Percentiles rank a stretch among this genome's conserved stretches.
Evolutionary conservation across 1,140 invertebrate genomes (phyloP).

Genomic region (Diploscapter pachys): DNA sequence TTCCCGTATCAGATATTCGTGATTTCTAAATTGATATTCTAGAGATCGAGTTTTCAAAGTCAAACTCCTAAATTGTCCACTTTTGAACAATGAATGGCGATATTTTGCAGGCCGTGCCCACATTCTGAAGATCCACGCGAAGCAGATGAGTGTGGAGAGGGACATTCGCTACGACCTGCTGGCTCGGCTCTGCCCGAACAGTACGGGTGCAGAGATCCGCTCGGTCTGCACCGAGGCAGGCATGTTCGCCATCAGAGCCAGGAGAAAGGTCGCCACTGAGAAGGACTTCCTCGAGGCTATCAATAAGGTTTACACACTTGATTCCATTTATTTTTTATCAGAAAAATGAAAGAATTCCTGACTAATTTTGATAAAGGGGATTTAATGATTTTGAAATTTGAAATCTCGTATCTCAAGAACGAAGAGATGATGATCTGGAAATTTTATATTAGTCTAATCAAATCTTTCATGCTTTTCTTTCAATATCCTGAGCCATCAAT

Average conservation of each 20-base stretch:
- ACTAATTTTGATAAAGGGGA: too few species aligned
- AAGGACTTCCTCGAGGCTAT: slow-evolving; percentile 99
- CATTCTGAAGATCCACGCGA: slow-evolving; percentile 97
- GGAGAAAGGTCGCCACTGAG: slow-evolving; percentile 97
- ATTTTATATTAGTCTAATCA: too few species aligned
- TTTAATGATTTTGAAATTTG: too few species aligned
- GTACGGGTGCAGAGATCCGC: slow-evolving; percentile 91
- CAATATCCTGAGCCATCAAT: too few species aligned
- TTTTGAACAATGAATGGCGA: not conserved
- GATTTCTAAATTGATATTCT: too few species aligned
- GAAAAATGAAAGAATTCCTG: too few species aligned
- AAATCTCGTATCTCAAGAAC: too few species aligned
- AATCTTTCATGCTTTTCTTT: too few species aligned
- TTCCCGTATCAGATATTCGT: too few species aligned
- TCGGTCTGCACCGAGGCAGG: slow-evolving; percentile 97
- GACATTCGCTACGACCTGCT: slow-evolving; percentile 96
- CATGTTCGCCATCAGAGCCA: slow-evolving; percentile 97
- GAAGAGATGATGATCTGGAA: too few species aligned
- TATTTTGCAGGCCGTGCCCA: slow-evolving; percentile 66
- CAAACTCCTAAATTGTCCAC: not conserved
- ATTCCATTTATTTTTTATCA: not conserved
- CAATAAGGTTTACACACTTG: slow-evolving; percentile 70
- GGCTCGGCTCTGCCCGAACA: slow-evolving; percentile 93
- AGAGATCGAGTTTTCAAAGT: not conserved
- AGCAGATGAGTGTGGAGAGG: slow-evolving; percentile 96